A percentile compares a stretch with the other conserved stretches of the same genome.
These are phyloP conservation scores for Andinoacara biseriatus DNA, from an alignment of 2,113 vertebrate genomes.

Conservation along the genomic window DNA sequence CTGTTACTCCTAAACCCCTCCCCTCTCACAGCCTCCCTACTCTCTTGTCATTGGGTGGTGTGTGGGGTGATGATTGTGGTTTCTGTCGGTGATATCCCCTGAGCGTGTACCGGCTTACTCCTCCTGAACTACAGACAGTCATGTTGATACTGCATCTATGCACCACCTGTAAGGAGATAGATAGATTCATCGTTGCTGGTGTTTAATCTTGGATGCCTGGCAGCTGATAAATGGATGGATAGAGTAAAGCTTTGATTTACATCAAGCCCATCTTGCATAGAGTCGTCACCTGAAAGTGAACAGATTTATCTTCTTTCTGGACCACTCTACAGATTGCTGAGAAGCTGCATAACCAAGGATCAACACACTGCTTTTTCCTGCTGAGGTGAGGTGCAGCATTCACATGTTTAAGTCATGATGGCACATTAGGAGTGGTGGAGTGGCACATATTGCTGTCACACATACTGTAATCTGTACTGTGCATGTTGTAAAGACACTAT, in stretches of 20 bases:
- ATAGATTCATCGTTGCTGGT: background rate
- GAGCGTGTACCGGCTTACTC: constrained; percentile 50
- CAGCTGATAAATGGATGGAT: constrained; percentile 10
- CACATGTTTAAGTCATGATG: constrained; percentile 2
- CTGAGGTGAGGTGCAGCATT: constrained; percentile 54
- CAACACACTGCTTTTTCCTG: background rate
- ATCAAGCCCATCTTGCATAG: constrained; percentile 16
- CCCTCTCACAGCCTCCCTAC: constrained; percentile 40
- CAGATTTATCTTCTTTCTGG: background rate
- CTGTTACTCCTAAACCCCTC: constrained; percentile 39
- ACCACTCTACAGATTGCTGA: constrained; percentile 4
- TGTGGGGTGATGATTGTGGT: constrained; percentile 74
- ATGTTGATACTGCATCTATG: constrained; percentile 16
- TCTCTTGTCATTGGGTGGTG: constrained; percentile 64
- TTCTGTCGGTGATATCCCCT: constrained; percentile 71
- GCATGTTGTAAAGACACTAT: background rate
- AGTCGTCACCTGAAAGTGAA: constrained; percentile 32
- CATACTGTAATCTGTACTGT: background rate
- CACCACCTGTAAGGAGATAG: background rate
- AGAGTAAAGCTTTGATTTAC: constrained; percentile 2
- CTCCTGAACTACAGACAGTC: constrained; percentile 21
- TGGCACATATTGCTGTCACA: background rate
- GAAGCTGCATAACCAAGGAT: constrained; percentile 20
- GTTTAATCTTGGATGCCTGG: constrained; percentile 3
- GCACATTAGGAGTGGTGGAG: background rate